phyloP scores from a whole-genome alignment of 1,140 invertebrate genomes.

The Anagrus nilaparvatae region DNA sequence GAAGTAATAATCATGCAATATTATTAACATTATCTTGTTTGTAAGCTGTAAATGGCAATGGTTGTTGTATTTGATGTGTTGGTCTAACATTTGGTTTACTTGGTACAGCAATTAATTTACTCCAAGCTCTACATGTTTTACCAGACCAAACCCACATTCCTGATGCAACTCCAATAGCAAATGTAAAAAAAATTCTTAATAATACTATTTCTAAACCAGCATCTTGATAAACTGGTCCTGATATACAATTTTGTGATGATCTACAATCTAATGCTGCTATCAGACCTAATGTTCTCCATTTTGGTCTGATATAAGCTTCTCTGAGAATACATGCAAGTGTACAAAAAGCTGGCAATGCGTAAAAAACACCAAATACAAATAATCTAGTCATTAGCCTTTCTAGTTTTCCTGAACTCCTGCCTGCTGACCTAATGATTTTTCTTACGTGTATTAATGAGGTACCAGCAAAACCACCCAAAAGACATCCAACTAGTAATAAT shows the following conservation, averaged over 20 bases:
- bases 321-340: constrained; percentile 48
- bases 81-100: constrained; percentile 28
- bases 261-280: constrained; percentile 43
- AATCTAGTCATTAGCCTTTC: constrained; percentile 80
- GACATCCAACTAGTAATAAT: constrained; percentile 46
- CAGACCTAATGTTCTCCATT: constrained; percentile 42
- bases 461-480: constrained; percentile 51
- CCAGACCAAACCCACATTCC: constrained; percentile 87
- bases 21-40: constrained; percentile 16
- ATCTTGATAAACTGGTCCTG: constrained; percentile 32
- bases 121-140: constrained; percentile 76
- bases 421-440: constrained; percentile 43
- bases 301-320: constrained; percentile 45
- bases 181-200: constrained; percentile 61
- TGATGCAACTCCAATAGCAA: constrained; percentile 73
- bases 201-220: constrained; percentile 52
- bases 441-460: constrained; percentile 51
- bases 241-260: constrained; percentile 33
- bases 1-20: too few species aligned
- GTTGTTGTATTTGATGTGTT: constrained; percentile 11
- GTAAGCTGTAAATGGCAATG: constrained; percentile 16
- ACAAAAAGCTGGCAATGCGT: constrained; percentile 56
- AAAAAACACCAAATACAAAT: constrained; percentile 69
- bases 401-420: constrained; percentile 66
- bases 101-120: constrained; percentile 41